phyloP scores from a whole-genome alignment of 2,888 invertebrate genomes.

The Sthenelais limicola region DNA sequence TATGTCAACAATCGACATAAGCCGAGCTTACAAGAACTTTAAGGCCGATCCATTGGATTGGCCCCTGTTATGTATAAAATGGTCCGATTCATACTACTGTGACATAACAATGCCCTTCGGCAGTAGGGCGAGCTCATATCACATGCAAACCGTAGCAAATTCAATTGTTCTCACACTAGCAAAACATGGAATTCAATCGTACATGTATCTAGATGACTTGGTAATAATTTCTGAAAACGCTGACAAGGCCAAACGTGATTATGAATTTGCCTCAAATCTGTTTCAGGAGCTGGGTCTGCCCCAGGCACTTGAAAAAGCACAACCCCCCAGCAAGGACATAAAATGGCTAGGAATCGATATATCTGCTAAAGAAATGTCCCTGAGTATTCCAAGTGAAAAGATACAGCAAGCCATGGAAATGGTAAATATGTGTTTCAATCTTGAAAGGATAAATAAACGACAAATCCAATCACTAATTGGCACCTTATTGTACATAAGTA shows the following conservation, averaged over 20 bases:
- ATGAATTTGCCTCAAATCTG: neutral
- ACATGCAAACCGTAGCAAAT: too few relatives aligned
- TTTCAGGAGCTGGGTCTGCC: neutral
- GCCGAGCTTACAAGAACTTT: neutral
- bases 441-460: neutral
- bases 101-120: neutral
- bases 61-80: neutral
- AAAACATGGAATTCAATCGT: neutral
- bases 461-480: neutral
- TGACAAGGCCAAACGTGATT: neutral
- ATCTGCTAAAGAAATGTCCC: neutral
- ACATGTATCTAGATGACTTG: neutral
- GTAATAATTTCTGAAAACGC: neutral
- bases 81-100: neutral
- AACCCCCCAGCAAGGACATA: neutral
- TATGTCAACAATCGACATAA: too few relatives aligned
- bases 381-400: neutral
- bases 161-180: neutral
- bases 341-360: neutral
- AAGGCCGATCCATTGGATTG: neutral
- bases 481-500: neutral
- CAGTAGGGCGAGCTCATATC: neutral
- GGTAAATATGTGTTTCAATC: neutral
- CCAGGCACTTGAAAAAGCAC: neutral
- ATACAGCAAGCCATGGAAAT: neutral